Percentiles rank a stretch among this genome's conserved stretches.
These are phyloP conservation scores for Plodia interpunctella DNA, from an alignment of 1,140 invertebrate species.

Conservation along the genomic window DNA sequence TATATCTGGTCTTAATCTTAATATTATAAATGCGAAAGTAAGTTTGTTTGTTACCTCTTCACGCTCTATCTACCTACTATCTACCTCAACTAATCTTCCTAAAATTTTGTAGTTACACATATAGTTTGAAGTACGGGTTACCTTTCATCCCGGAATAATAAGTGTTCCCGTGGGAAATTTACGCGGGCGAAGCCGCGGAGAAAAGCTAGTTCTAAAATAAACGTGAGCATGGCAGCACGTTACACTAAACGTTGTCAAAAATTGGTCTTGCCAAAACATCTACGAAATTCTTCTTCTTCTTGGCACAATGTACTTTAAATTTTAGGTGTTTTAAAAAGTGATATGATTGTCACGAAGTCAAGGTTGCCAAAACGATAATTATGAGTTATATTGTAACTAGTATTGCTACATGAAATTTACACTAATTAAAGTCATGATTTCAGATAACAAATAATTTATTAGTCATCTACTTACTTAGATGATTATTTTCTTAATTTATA, in stretches of 20 bases:
- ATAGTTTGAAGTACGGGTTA: too few species aligned
- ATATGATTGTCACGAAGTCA: background rate
- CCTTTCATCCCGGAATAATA: too few species aligned
- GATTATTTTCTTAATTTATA: background rate
- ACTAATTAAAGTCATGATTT: background rate
- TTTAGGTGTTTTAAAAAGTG: background rate
- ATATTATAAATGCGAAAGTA: too few species aligned
- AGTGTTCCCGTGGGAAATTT: too few species aligned
- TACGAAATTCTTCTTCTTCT: background rate
- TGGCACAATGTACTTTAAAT: background rate
- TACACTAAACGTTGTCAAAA: background rate
- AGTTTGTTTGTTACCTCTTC: too few species aligned
- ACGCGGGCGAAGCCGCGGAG: too few species aligned
- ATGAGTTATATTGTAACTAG: background rate
- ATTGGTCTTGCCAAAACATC: background rate
- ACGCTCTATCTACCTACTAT: too few species aligned
- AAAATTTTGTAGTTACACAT: too few species aligned
- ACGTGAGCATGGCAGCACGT: too few species aligned
- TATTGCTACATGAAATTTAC: background rate
- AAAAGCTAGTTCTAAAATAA: too few species aligned
- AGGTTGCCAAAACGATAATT: background rate
- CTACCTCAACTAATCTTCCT: too few species aligned
- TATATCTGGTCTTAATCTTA: too few species aligned
- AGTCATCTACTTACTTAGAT: background rate
- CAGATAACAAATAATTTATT: background rate